A percentile compares a stretch with the other conserved stretches of the same genome.
These are phyloP conservation scores for Zelostemma sp. DNA, from an alignment of 1,140 invertebrate species.

Conservation along the genomic window DNA sequence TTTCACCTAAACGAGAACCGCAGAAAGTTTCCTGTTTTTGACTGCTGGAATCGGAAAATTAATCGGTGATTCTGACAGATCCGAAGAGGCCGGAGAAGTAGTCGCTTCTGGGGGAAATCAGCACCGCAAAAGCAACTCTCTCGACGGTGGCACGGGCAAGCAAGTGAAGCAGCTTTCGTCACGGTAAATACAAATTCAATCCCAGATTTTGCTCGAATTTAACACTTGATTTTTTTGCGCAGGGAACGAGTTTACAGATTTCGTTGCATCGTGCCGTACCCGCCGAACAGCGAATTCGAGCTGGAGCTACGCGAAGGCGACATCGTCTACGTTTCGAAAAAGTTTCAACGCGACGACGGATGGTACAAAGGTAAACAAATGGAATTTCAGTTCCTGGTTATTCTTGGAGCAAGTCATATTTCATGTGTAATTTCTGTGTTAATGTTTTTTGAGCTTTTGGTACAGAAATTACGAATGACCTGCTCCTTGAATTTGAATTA, in stretches of 20 bases:
- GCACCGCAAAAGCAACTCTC: slow-evolving; percentile 84
- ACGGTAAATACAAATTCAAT: slow-evolving; percentile 59
- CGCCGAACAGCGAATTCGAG: slow-evolving; percentile 94
- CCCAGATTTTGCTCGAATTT: slow-evolving; percentile 16
- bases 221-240: slow-evolving; percentile 23
- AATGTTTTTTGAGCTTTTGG: too few species aligned
- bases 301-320: slow-evolving; percentile 91
- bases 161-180: slow-evolving; percentile 70
- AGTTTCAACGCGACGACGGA: slow-evolving; percentile 93
- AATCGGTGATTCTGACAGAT: slow-evolving; percentile 51
- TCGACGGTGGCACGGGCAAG: slow-evolving; percentile 76
- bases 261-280: slow-evolving; percentile 93
- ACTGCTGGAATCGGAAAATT: neutral
- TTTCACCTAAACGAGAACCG: neutral
- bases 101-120: slow-evolving; percentile 64
- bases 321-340: slow-evolving; percentile 91
- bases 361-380: slow-evolving; percentile 97
- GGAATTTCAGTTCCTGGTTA: too few species aligned
- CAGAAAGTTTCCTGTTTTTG: neutral
- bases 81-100: slow-evolving; percentile 55
- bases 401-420: too few species aligned
- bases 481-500: too few species aligned
- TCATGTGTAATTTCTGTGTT: too few species aligned
- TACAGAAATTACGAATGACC: too few species aligned
- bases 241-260: slow-evolving; percentile 75